These are phyloP conservation scores for Nylanderia fulva DNA, from an alignment of 1,140 invertebrate genomes.

Conservation along the genomic window DNA sequence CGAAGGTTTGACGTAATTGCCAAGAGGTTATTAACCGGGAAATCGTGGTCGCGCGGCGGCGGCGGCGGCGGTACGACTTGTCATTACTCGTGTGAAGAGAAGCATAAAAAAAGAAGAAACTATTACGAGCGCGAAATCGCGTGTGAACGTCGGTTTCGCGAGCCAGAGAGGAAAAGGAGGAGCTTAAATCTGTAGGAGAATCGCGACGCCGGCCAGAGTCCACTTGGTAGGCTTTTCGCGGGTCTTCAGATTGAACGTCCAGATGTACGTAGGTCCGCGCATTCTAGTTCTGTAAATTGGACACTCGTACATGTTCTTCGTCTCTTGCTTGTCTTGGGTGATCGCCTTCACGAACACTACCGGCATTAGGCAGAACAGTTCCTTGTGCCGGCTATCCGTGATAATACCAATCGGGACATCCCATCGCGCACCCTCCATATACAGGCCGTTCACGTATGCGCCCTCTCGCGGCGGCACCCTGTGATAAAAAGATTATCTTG, in stretches of 20 bases:
- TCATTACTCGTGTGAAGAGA: conserved; percentile 12
- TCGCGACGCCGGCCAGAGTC: conserved; percentile 96
- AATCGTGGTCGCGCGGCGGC: conserved; percentile 7
- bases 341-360: conserved; percentile 96
- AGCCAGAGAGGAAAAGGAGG: neutral
- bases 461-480: conserved; percentile 95
- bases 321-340: conserved; percentile 95
- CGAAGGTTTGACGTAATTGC: conserved; percentile 36
- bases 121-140: conserved; percentile 37
- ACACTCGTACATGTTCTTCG: conserved; percentile 95
- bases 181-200: conserved; percentile 91
- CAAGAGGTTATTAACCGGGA: conserved; percentile 34
- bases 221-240: conserved; percentile 96
- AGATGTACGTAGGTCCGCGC: conserved; percentile 96
- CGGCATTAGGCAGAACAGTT: conserved; percentile 95
- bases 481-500: conserved; percentile 46
- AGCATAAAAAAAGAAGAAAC: neutral
- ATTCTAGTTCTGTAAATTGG: conserved; percentile 96
- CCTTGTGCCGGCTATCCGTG: conserved; percentile 94
- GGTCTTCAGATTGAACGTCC: conserved; percentile 98
- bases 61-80: neutral
- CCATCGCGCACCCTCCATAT: conserved; percentile 98
- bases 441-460: conserved; percentile 95
- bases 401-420: conserved; percentile 92
- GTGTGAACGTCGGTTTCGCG: conserved; percentile 25